Base-by-base conservation (phyloP, 2,113 vertebrate genomes). In the Rhinolophus sinicus region DNA sequence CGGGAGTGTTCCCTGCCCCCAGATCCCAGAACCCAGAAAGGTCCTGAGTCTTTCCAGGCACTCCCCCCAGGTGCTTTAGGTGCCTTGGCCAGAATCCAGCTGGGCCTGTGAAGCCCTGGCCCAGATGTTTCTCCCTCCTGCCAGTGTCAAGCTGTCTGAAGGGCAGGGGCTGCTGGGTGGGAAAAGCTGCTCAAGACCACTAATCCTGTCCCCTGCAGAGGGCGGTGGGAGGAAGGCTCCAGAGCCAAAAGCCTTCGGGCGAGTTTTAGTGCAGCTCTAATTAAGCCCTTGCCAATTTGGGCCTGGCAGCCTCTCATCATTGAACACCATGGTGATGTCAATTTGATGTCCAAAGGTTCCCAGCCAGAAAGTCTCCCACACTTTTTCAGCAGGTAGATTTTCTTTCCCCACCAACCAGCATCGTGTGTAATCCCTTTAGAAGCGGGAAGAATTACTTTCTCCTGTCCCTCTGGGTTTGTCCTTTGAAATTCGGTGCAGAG, bases 231-330 rank as follows among this genome's bases (percentile, higher is more conserved):
- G 96, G 90, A 84, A 82, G 95, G 96, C 97, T 94, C 94, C 94
- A 96, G 97, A 98, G 97, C 97, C 97, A 87, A 95, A 96, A 95
- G 98, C 97, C 98, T 98, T 78, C 95, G 30, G 98, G 98, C 98
- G 80, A 91, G 97, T 75, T 97, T 97, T 97, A 94, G 93, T 82
- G 75, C 69, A 84, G 95, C 97, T 97, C 98, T 98, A 98, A 98
- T 98, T 98, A 99, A 98, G 97, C 98, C 98, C 98, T 98, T 97
- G 98, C 98, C 98, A 97, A 97, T 98, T 97, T 98, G 97, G 96
- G 96, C 90, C 18, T 75, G 33, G 93, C 47, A 40, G 95, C 95
- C 97, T 85, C 47, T 96, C 97, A 97, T 97, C 91, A 50, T 84
- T 96, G 97, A 98, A 97, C 97, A 95, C 94, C 13, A 0, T 70